Evolutionary conservation across 2,888 invertebrate species (phyloP).

Genomic region (Periphyllus acericola): DNA sequence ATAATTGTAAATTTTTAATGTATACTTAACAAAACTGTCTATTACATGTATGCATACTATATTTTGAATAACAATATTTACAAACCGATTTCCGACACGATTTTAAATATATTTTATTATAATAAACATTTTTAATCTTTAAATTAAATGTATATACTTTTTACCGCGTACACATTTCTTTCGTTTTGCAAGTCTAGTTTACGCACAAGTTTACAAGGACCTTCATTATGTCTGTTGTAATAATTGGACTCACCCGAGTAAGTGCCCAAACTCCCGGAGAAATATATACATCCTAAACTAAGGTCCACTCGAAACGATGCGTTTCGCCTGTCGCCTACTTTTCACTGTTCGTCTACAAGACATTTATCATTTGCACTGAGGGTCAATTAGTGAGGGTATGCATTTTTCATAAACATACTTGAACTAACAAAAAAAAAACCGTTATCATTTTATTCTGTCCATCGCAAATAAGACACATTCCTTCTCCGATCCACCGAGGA

Average conservation of each 20-base stretch:
- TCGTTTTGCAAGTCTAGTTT: neutral
- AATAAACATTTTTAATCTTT: neutral
- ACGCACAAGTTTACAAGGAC: conserved; percentile 22
- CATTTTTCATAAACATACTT: conserved; percentile 52
- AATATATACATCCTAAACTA: conserved; percentile 27
- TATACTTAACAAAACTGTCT: no score
- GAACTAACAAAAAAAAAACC: conserved; percentile 6
- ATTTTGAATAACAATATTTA: no score
- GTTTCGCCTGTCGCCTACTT: conserved; percentile 32
- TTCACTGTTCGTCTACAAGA: neutral
- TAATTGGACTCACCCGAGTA: conserved; percentile 47
- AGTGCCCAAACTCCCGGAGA: conserved; percentile 33
- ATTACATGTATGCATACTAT: neutral
- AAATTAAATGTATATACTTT: neutral
- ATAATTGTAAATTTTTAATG: no score
- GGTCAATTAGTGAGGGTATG: conserved; percentile 51
- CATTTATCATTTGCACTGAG: conserved; percentile 55
- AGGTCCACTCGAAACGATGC: conserved; percentile 43
- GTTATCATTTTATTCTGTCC: conserved; percentile 18
- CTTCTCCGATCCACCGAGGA: neutral
- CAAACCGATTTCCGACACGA: neutral
- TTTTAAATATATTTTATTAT: neutral
- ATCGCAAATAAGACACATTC: conserved; percentile 16
- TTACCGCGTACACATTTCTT: neutral
- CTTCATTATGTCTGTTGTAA: conserved; percentile 13